Percentiles rank a stretch among this genome's conserved stretches.
Evolutionary conservation across 2,113 vertebrate genomes (phyloP).

Genomic region (Poeciliopsis turrubarensis): DNA sequence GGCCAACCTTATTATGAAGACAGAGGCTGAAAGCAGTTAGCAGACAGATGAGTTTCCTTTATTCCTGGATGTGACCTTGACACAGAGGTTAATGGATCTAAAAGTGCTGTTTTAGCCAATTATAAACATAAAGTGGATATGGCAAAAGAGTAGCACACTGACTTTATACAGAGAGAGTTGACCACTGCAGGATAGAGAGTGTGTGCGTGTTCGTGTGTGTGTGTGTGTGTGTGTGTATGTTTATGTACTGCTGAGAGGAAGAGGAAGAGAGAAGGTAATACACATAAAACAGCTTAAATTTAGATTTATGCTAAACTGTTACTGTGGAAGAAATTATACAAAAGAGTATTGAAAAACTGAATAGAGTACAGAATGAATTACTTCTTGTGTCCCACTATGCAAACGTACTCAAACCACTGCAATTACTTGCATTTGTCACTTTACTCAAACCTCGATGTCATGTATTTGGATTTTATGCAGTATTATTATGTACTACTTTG

Average conservation of each 20-base stretch:
- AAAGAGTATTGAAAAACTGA: neutral
- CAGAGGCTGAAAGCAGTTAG: slow-evolving; percentile 33
- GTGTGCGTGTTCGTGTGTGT: neutral
- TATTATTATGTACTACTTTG: neutral
- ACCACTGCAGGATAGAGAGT: neutral
- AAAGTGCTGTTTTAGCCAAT: slow-evolving; percentile 50
- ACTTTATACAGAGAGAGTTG: slow-evolving; percentile 15
- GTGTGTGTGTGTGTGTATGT: slow-evolving; percentile 2
- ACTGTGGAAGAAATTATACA: no score
- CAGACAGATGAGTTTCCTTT: slow-evolving; percentile 50
- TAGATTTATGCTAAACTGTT: no score
- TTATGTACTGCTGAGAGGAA: neutral
- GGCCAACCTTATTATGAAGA: slow-evolving; percentile 4
- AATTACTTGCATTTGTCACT: neutral
- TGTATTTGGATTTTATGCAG: no score
- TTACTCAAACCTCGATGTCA: no score
- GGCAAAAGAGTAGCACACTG: neutral
- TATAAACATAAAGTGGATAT: slow-evolving; percentile 40
- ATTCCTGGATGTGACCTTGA: slow-evolving; percentile 54
- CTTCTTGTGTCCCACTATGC: neutral
- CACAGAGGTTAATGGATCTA: slow-evolving; percentile 39
- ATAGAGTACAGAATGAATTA: neutral
- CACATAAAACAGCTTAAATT: no score
- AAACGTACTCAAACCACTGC: neutral
- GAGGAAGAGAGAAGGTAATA: no score